phyloP scores from a whole-genome alignment of 2,797 vertebrate species.

The Lutjanus argentimaculatus region DNA sequence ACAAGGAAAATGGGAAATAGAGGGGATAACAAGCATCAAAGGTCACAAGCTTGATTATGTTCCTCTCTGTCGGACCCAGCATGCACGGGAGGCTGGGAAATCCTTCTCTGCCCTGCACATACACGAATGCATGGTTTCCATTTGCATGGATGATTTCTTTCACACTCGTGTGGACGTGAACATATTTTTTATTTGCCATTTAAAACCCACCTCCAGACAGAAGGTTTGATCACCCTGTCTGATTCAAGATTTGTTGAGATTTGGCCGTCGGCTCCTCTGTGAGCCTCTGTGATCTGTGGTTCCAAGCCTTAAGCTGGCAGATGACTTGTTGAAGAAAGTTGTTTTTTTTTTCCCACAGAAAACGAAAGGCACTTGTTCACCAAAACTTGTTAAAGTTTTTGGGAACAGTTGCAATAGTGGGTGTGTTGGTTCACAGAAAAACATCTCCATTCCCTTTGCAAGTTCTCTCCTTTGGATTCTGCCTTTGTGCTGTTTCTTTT shows the following conservation, averaged over 20 bases:
- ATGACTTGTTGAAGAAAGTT: background rate
- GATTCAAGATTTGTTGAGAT: background rate
- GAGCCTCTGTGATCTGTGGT: background rate
- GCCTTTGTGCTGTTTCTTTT: background rate
- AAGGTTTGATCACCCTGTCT: background rate
- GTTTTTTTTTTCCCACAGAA: background rate
- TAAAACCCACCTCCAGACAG: background rate
- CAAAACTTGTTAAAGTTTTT: background rate
- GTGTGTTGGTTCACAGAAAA: background rate
- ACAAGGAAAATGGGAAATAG: background rate
- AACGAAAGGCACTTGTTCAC: background rate
- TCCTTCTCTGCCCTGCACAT: background rate
- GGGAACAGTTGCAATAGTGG: background rate
- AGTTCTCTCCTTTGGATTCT: background rate
- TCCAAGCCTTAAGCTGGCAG: background rate
- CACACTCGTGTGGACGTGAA: background rate
- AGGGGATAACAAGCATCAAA: conserved; percentile 1
- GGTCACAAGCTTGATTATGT: background rate
- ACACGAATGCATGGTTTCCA: too few species aligned
- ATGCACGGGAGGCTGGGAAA: too few species aligned
- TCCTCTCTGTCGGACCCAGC: background rate
- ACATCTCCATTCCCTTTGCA: background rate
- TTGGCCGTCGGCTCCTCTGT: background rate
- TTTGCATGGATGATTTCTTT: background rate
- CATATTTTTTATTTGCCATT: background rate